phyloP scores from a whole-genome alignment of 23 tunicate genomes.

The Trididemnum miniatum region DNA sequence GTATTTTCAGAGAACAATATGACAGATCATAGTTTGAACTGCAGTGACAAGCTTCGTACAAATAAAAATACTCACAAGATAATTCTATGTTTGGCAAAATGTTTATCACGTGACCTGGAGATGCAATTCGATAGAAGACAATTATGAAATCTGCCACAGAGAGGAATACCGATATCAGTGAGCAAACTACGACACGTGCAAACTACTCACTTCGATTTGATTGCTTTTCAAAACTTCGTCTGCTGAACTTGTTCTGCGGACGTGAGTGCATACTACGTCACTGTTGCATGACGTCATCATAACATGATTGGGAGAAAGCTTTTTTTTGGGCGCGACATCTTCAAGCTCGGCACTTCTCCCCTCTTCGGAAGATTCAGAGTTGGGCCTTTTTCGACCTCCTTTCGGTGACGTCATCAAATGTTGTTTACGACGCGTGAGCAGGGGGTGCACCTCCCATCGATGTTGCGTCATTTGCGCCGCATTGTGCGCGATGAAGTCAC shows the following conservation, averaged over 20 bases:
- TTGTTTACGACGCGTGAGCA: constrained; percentile 65
- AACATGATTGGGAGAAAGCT: background rate
- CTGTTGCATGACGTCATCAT: background rate
- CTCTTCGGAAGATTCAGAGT: constrained; percentile 31
- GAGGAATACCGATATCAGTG: too few relatives aligned
- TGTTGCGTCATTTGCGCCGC: constrained; percentile 72
- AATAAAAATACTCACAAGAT: too few relatives aligned
- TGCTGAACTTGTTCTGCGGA: constrained; percentile 1
- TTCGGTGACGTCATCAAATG: constrained; percentile 69
- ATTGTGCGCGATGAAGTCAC: constrained; percentile 39
- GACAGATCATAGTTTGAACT: too few relatives aligned
- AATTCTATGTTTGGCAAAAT: too few relatives aligned
- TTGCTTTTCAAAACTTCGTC: background rate
- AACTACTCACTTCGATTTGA: background rate
- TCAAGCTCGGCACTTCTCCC: background rate
- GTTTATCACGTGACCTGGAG: too few relatives aligned
- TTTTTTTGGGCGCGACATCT: background rate
- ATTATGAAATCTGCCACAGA: too few relatives aligned
- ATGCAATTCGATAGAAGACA: too few relatives aligned
- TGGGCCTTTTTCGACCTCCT: constrained; percentile 15
- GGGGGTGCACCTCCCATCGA: constrained; percentile 85
- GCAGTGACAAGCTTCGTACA: too few relatives aligned
- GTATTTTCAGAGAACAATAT: too few relatives aligned
- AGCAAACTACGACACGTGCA: too few relatives aligned
- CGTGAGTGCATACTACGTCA: background rate